These are phyloP conservation scores for Phycodurus eques DNA, from an alignment of 2,113 vertebrate genomes.

Conservation along the genomic window DNA sequence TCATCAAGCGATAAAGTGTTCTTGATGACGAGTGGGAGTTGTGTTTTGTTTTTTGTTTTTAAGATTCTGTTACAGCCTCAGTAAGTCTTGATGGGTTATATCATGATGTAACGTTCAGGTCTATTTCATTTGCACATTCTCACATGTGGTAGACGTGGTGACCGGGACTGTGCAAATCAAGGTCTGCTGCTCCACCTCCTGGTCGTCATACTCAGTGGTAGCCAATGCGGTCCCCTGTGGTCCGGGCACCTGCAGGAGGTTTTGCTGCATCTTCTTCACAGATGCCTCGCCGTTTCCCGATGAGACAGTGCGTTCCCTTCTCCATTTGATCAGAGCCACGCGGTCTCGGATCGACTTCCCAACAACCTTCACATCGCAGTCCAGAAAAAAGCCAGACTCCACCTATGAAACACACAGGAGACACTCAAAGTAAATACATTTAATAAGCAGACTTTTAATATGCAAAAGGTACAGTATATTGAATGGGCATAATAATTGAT, in stretches of 20 bases:
- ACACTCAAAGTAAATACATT: not conserved
- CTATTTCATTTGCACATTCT: conserved; percentile 57
- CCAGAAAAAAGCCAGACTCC: conserved; percentile 95
- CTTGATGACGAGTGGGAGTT: conserved; percentile 31
- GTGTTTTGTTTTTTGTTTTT: not conserved
- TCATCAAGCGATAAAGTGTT: conserved; percentile 13
- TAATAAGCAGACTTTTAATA: too few species aligned
- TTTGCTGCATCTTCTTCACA: conserved; percentile 63
- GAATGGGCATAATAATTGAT: not conserved
- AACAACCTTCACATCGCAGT: conserved; percentile 90
- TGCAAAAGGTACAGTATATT: not conserved
- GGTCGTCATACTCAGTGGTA: conserved; percentile 77
- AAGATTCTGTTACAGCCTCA: conserved; percentile 1
- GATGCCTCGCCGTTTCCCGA: conserved; percentile 63
- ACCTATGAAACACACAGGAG: conserved; percentile 69
- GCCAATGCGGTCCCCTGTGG: conserved; percentile 63
- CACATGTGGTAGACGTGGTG: conserved; percentile 80
- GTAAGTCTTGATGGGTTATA: conserved; percentile 6
- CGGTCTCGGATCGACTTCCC: conserved; percentile 95
- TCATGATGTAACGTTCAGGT: not conserved
- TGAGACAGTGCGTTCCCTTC: conserved; percentile 81
- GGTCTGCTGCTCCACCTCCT: conserved; percentile 77
- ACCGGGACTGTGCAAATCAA: conserved; percentile 75
- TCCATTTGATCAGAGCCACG: conserved; percentile 92
- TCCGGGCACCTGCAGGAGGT: conserved; percentile 78